These are phyloP conservation scores for Sinotaia quadrata DNA, from an alignment of 2,888 invertebrate genomes.

Conservation along the genomic window DNA sequence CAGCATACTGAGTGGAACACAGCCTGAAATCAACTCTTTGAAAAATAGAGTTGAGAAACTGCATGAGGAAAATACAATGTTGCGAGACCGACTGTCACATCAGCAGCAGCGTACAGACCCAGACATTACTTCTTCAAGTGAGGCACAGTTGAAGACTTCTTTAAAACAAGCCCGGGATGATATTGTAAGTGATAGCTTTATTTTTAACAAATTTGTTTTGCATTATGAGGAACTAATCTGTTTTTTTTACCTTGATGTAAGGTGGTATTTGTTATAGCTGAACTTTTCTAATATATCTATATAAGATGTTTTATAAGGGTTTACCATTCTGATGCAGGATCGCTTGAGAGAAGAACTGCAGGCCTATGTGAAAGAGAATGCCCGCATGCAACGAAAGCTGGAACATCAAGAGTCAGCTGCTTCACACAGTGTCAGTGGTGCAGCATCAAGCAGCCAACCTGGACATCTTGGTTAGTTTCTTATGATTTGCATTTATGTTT, in stretches of 20 bases:
- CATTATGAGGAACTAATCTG: too few species aligned
- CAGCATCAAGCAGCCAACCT: constrained; percentile 24
- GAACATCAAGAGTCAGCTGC: constrained; percentile 38
- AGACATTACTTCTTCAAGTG: constrained; percentile 49
- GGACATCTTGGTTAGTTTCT: constrained; percentile 11
- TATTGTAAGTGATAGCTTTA: constrained; percentile 56
- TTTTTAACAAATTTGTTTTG: too few species aligned
- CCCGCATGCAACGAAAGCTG: constrained; percentile 54
- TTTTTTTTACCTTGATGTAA: too few species aligned
- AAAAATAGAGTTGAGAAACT: constrained; percentile 49
- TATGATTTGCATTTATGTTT: too few species aligned
- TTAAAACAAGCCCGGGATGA: constrained; percentile 58
- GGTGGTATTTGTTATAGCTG: too few species aligned
- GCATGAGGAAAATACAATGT: constrained; percentile 53
- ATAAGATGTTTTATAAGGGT: background rate
- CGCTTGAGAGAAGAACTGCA: constrained; percentile 60
- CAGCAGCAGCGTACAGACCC: constrained; percentile 34
- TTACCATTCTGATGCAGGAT: constrained; percentile 46
- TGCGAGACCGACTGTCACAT: constrained; percentile 41
- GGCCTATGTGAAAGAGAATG: constrained; percentile 63
- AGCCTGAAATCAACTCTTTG: constrained; percentile 34
- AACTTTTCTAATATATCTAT: too few species aligned
- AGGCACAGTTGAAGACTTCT: constrained; percentile 56
- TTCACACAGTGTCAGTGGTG: constrained; percentile 18
- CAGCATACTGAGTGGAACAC: constrained; percentile 33